phyloP scores from a whole-genome alignment of 2,113 vertebrate species.

The Forbesichthys papilliferus region DNA sequence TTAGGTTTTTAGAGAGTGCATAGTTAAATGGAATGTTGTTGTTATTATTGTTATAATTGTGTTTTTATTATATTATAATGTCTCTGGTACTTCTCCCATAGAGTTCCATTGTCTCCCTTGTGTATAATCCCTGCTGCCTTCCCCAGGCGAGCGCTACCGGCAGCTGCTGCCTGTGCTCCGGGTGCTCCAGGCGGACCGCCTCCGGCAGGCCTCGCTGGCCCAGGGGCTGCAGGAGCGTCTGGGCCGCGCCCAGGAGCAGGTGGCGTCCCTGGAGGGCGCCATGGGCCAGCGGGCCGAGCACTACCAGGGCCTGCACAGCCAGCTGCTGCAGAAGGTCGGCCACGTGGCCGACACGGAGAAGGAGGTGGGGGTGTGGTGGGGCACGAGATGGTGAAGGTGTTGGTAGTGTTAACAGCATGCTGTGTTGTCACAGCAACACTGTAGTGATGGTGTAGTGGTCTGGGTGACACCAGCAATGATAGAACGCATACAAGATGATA shows the following conservation, averaged over 20 bases:
- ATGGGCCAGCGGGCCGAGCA: slow-evolving; percentile 89
- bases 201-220: slow-evolving; percentile 72
- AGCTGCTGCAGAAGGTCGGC: slow-evolving; percentile 86
- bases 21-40: no score
- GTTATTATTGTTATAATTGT: no score
- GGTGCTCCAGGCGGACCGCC: slow-evolving; percentile 79
- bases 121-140: no score
- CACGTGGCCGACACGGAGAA: slow-evolving; percentile 80
- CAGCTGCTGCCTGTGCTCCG: slow-evolving; percentile 78
- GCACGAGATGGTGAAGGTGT: no score
- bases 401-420: neutral
- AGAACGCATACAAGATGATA: no score
- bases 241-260: slow-evolving; percentile 81
- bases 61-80: no score
- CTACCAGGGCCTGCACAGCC: slow-evolving; percentile 88
- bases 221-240: slow-evolving; percentile 81
- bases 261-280: slow-evolving; percentile 82
- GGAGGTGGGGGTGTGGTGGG: slow-evolving; percentile 71
- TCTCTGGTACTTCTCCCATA: no score
- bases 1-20: no score
- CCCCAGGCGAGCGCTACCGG: slow-evolving; percentile 74
- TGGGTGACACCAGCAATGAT: neutral
- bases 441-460: neutral
- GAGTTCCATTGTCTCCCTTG: no score
- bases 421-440: neutral